Percentiles rank a stretch among this genome's conserved stretches.
These are phyloP conservation scores for Drosophila picticornis DNA, from an alignment of 2,888 invertebrate genomes.

Conservation along the genomic window DNA sequence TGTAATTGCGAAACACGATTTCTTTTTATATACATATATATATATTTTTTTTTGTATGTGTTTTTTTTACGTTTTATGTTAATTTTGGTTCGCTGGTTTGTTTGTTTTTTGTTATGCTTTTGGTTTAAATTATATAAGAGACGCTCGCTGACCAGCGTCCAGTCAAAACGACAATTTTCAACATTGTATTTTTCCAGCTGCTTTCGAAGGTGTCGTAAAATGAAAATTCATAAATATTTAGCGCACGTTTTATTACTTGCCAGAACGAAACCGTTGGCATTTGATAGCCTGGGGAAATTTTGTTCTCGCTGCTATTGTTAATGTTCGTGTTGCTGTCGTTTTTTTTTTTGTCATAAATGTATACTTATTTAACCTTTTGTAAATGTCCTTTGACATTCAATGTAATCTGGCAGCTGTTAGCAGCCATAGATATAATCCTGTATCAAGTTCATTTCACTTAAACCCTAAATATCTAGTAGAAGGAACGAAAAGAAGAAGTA, in stretches of 20 bases:
- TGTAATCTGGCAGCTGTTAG: constrained; percentile 30
- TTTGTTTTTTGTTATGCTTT: constrained; percentile 27
- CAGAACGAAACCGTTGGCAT: constrained; percentile 42
- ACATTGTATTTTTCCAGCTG: constrained; percentile 49
- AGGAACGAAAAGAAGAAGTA: neutral
- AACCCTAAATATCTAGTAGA: neutral
- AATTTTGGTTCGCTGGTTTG: constrained; percentile 51
- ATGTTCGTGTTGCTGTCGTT: neutral
- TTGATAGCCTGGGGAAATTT: constrained; percentile 44
- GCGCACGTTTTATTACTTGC: constrained; percentile 73
- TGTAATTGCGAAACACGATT: constrained; percentile 74
- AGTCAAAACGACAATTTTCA: constrained; percentile 45
- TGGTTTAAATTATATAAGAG: constrained; percentile 61
- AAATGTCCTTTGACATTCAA: constrained; percentile 39
- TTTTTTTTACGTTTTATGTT: constrained; percentile 63
- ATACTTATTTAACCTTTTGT: constrained; percentile 51
- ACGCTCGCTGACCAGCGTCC: constrained; percentile 44
- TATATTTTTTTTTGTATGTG: constrained; percentile 9
- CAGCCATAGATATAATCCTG: constrained; percentile 25
- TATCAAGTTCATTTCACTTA: neutral
- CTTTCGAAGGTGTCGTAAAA: constrained; percentile 73
- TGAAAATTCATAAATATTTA: constrained; percentile 77
- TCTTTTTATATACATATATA: constrained; percentile 19
- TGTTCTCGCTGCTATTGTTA: constrained; percentile 11
- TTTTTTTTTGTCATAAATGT: neutral